Base-by-base conservation (phyloP, 2,113 vertebrate genomes). In the Ranitomeya imitator region DNA sequence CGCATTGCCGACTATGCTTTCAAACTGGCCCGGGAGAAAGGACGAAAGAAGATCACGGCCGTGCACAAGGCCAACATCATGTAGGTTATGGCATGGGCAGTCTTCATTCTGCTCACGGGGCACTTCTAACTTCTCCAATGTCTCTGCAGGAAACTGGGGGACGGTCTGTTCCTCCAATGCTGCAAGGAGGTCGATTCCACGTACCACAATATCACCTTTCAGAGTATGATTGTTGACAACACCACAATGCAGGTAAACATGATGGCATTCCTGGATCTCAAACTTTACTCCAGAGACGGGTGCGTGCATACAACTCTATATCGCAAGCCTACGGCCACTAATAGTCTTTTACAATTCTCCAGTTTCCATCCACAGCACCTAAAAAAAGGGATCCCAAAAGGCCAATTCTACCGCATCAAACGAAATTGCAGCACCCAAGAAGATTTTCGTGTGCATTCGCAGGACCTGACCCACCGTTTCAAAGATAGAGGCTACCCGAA, bases 11-110 rank as follows among this genome's bases (percentile, higher is more conserved):
- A 97, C 0, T 97, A 98, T 0, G 97, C 97, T 60, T 98, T 98
- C 91, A 90, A 86, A 52, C 87, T 97, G 94, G 97, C 97, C 23
- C 93, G 95, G 21, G 95, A 97, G 23, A 95, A 94, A 4, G 96
- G 96, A 11, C 95, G 97, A 7, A 94, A 91, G 88, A 95, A 94
- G 88, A 95, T 98, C 92, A 98, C 97, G 0, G 97, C 97, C 0
- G 97, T 98, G 16, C 97, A 98, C 94, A 98, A 98, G 91, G 97
- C 97, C 90, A 98, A 98, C 93, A 98, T 98, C 92, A 97, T 98
- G 97, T 97, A 91, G 23, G 89, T 96, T 90, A 0, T 16, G 7
- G 0, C 2, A 6, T 2, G 1, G 65, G 60, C 15, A 10, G 74
- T 6, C 3, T 31, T 7, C n/a, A 10, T 10, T 67, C 67, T 14